Evolutionary conservation across 2,797 vertebrate genomes (phyloP), one percentile per base, ranked within the genome.

Genomic region (Pseudopleuronectes americanus): DNA sequence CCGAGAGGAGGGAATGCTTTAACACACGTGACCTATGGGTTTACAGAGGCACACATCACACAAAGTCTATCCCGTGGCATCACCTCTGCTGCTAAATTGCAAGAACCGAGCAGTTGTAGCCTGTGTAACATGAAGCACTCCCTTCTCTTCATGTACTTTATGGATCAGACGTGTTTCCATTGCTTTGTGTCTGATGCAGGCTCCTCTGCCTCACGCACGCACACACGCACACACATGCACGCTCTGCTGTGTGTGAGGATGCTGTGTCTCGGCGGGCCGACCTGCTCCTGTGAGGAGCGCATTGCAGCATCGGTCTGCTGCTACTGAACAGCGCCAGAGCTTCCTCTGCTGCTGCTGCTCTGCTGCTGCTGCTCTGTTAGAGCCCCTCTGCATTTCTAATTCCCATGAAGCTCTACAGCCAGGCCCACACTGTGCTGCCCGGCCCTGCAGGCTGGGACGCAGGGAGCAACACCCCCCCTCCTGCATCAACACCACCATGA

Each of bases 281-380:
- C 81, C 81, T 88, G 88, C 89, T 84, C 70, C 51, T 45, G 72
- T 26, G 82, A 92, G 85, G 83, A 91, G 87, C 92, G 92, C 92
- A 93, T 77, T 93, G 92, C 92, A 93, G 91, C 90, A 92, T 74
- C 81, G 74, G 58, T 80, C 85, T 81, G 84, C 77, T 85, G 83
- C 84, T 85, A 70, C 51, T 83, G 77, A 89, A 80, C 89, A 87
- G 83, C 71, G 70, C 77, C 75, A 78, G 75, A 69, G 79, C 80
- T 85, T 87, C 80, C 83, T 64, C 80, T 73, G 83, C 72, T 24
- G 31, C 68, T 54, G 52, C 52, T 54, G 52, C 54, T 49, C 41
- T 43, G 24, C 24, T 26, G 24, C 24, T 26, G 79, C 41, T 45
- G 71, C 82, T 83, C 81, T 51, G 62, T 23, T 69, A 45, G 65